Conservation (phyloP, 1,140 invertebrate genomes). For the Riptortus pedestris region DNA sequence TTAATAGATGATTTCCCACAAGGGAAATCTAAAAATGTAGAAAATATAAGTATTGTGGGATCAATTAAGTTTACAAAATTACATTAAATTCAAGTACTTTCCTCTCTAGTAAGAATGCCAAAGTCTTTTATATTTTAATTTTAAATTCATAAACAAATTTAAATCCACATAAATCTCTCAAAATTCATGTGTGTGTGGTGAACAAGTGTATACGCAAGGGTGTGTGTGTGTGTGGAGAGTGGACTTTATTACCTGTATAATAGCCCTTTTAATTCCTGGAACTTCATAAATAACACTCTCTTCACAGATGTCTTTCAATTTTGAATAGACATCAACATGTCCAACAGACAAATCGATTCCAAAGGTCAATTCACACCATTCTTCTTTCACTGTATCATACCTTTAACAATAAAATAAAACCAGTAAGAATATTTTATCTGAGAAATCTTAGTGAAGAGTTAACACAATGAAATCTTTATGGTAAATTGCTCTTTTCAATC, state of each 20-base stretch:
- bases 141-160: neutral
- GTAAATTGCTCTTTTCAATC: too few species aligned
- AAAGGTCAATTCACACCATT: constrained; percentile 43
- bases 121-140: too few species aligned
- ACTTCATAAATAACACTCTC: constrained; percentile 61
- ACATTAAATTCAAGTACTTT: too few species aligned
- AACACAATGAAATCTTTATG: too few species aligned
- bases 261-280: constrained; percentile 69
- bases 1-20: too few species aligned
- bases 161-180: neutral
- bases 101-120: too few species aligned
- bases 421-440: neutral
- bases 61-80: too few species aligned
- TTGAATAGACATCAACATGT: constrained; percentile 63
- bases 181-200: too few species aligned
- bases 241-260: constrained; percentile 46
- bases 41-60: too few species aligned
- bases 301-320: constrained; percentile 61
- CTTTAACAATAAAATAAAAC: constrained; percentile 25
- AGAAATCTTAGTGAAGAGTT: constrained; percentile 1
- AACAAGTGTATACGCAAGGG: too few species aligned
- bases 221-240: too few species aligned
- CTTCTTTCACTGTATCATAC: constrained; percentile 28
- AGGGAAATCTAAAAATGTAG: too few species aligned
- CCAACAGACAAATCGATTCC: constrained; percentile 54